Evolutionary conservation across 1,140 invertebrate genomes (phyloP), one percentile per base, ranked within the genome.

Genomic region (Magallana ariakensis): DNA sequence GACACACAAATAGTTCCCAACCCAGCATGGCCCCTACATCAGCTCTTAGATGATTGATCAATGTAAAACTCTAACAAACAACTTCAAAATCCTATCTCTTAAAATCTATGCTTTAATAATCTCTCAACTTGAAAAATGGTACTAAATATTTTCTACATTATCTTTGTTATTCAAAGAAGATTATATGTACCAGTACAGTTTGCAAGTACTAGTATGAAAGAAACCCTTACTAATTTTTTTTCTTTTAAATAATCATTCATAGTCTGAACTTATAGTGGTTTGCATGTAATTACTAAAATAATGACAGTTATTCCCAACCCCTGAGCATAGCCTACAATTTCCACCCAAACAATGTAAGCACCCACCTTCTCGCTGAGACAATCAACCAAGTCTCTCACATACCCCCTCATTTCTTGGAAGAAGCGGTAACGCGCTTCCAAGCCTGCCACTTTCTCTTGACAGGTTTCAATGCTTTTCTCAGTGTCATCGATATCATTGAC

Each of bases 371-470:
- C 95, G 94, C 98, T 97, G 92, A 99, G 96, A 96, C 98, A 99
- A 96, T 99, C 98, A 95, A 99, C 97, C 95, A 99, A 97, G 96
- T 99, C 98, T 93, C 97, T 97, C 94, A 99, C 96, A 97, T 98
- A 99, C 94, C 97, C 97, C 95, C 98, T 97, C 93, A 98, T 97
- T 96, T 98, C 97, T 96, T 99, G 98, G 96, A 98, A 99, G 95
- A 98, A 98, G 94, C 96, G 96, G 96, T 98, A 99, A 93, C 96
- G 96, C 89, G 96, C 95, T 90, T 96, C 97, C 91, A 97, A 96
- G 89, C 95, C 95, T 75, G 96, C 83, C 22, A 87, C 86, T 83
- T 87, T 86, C 19, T 83, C 85, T 86, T 89, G 84, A 86, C 90
- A 91, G 62, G 84, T 89, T 19, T 86, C 88, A 80, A 90, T 91